Conservation (phyloP, 2,888 invertebrate genomes). For the Rhingia rostrata region DNA sequence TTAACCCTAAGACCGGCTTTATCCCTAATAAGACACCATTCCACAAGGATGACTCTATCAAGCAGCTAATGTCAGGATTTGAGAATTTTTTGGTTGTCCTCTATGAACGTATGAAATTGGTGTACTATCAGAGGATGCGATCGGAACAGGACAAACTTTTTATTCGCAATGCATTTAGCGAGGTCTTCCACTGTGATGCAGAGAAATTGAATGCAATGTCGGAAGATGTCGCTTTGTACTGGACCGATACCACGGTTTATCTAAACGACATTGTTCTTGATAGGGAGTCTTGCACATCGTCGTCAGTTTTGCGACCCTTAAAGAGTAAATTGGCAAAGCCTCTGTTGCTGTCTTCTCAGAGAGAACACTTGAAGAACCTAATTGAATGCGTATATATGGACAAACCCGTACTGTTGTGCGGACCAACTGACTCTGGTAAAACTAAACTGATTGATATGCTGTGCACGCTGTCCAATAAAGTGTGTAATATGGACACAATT, state of each 20-base stretch:
- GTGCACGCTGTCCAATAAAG: conserved; percentile 80
- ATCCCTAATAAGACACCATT: conserved; percentile 70
- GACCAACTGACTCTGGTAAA: conserved; percentile 82
- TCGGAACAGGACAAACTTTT: conserved; percentile 89
- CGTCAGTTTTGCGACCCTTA: conserved; percentile 76
- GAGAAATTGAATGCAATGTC: conserved; percentile 81
- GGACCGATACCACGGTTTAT: conserved; percentile 85
- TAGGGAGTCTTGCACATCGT: conserved; percentile 80
- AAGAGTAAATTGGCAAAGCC: conserved; percentile 81
- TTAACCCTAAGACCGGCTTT: conserved; percentile 81
- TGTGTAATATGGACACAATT: conserved; percentile 81
- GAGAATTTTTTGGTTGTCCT: conserved; percentile 78
- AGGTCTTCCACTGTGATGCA: conserved; percentile 83
- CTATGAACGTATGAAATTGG: conserved; percentile 86
- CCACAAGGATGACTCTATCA: conserved; percentile 24
- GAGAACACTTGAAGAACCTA: conserved; percentile 89
- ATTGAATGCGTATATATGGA: conserved; percentile 94
- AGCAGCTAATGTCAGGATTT: conserved; percentile 74
- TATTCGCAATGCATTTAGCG: conserved; percentile 85
- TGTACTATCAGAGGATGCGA: conserved; percentile 95
- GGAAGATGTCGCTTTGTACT: conserved; percentile 85
- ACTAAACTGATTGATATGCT: conserved; percentile 82
- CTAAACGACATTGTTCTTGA: conserved; percentile 86
- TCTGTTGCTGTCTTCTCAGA: conserved; percentile 85
- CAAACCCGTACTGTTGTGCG: conserved; percentile 91